Evolutionary conservation across 2,797 vertebrate species (phyloP).

Genomic region (Sebastes ruberrimus): DNA sequence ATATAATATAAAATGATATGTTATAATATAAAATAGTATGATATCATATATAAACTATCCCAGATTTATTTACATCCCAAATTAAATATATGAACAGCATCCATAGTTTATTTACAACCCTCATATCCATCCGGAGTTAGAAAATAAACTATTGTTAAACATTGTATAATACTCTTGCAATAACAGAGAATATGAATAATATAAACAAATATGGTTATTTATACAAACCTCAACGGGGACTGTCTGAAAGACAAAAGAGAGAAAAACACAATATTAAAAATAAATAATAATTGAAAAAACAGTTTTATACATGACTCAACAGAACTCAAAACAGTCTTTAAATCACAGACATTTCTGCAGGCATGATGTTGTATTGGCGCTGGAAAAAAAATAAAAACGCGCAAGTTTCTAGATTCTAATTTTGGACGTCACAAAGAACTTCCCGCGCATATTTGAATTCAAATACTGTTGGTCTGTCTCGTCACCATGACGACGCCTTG

Average conservation of each 20-base stretch:
- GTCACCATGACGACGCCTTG: constrained; percentile 73
- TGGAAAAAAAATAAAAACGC: not conserved
- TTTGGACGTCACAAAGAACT: constrained; percentile 28
- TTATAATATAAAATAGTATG: too few species aligned
- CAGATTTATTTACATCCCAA: too few species aligned
- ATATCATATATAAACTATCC: too few species aligned
- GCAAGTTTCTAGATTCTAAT: not conserved
- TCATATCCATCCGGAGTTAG: too few species aligned
- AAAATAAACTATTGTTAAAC: not conserved
- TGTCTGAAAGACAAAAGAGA: constrained; percentile 28
- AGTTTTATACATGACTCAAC: not conserved
- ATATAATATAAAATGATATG: too few species aligned
- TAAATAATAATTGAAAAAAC: not conserved
- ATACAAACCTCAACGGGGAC: constrained; percentile 50
- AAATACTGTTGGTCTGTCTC: constrained; percentile 63
- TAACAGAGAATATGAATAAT: not conserved
- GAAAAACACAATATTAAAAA: not conserved
- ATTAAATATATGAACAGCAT: too few species aligned
- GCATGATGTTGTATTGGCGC: too few species aligned
- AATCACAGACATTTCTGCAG: not conserved
- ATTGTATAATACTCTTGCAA: not conserved
- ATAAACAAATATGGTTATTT: not conserved
- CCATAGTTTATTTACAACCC: too few species aligned
- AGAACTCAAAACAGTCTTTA: not conserved
- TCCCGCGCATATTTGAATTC: constrained; percentile 89